phyloP scores from a whole-genome alignment of 2,113 vertebrate genomes.

The Phoxinus phoxinus region DNA sequence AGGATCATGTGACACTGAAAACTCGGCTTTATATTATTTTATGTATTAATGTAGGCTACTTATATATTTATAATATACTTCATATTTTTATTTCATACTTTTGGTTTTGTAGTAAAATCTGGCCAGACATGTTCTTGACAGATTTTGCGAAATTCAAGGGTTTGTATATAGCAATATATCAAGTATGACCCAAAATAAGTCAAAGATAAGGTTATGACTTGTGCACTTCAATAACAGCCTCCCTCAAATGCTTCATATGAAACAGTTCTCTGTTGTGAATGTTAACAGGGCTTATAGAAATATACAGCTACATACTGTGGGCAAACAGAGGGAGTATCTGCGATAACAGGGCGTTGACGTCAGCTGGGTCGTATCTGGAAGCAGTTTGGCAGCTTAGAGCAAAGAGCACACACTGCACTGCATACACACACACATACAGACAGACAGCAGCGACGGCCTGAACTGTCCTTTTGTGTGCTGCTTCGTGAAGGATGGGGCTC shows the following conservation, averaged over 20 bases:
- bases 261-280: background rate
- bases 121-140: background rate
- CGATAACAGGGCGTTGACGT: constrained; percentile 19
- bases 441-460: background rate
- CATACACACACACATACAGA: background rate
- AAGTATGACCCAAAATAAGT: background rate
- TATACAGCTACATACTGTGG: background rate
- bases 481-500: constrained; percentile 28
- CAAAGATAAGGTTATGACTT: background rate
- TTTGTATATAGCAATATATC: background rate
- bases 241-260: background rate
- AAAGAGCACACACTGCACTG: constrained; percentile 6
- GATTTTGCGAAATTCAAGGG: background rate
- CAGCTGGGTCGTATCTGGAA: constrained; percentile 27
- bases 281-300: background rate
- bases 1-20: too few species aligned
- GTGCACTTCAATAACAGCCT: background rate
- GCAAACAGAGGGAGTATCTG: constrained; percentile 9
- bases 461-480: constrained; percentile 39
- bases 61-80: too few species aligned
- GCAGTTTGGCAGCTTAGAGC: constrained; percentile 18
- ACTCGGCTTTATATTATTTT: too few species aligned
- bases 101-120: background rate
- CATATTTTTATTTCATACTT: background rate
- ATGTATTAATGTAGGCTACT: too few species aligned